Conservation (phyloP, 2,888 invertebrate species). For the Boloria euphrosyne region DNA sequence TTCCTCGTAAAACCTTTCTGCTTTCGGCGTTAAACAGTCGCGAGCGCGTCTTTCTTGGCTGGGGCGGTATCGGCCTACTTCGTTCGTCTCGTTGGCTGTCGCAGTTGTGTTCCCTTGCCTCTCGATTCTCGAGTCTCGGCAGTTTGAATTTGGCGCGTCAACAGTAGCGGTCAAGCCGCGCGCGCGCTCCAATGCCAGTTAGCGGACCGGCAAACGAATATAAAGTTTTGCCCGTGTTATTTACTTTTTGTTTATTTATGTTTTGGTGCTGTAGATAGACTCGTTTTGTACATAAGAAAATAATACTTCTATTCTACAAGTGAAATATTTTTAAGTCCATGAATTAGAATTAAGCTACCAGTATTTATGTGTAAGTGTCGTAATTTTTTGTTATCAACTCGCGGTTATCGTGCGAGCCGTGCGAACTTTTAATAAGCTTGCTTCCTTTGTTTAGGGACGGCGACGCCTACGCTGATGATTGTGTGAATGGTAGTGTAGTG, state of each 20-base stretch:
- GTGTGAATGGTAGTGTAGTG: conserved; percentile 58
- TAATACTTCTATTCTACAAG: conserved; percentile 40
- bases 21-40: conserved; percentile 35
- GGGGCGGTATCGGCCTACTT: conserved; percentile 36
- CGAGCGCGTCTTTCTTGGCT: conserved; percentile 27
- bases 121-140: conserved; percentile 41
- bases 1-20: conserved; percentile 37
- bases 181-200: conserved; percentile 59
- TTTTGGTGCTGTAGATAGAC: conserved; percentile 47
- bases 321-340: conserved; percentile 37
- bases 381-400: conserved; percentile 58
- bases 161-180: conserved; percentile 54
- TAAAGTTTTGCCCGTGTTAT: conserved; percentile 59
- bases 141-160: conserved; percentile 77
- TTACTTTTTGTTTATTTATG: conserved; percentile 53
- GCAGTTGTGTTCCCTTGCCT: conserved; percentile 36
- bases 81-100: conserved; percentile 11
- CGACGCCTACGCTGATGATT: conserved; percentile 63
- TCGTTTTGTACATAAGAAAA: conserved; percentile 46
- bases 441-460: conserved; percentile 76
- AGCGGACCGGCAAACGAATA: conserved; percentile 54
- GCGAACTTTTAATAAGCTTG: conserved; percentile 70
- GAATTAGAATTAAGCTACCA: conserved; percentile 26
- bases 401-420: conserved; percentile 63
- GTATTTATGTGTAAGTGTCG: conserved; percentile 53